These are phyloP conservation scores for Eupithecia exiguata DNA, from an alignment of 2,888 invertebrate genomes.

Conservation along the genomic window DNA sequence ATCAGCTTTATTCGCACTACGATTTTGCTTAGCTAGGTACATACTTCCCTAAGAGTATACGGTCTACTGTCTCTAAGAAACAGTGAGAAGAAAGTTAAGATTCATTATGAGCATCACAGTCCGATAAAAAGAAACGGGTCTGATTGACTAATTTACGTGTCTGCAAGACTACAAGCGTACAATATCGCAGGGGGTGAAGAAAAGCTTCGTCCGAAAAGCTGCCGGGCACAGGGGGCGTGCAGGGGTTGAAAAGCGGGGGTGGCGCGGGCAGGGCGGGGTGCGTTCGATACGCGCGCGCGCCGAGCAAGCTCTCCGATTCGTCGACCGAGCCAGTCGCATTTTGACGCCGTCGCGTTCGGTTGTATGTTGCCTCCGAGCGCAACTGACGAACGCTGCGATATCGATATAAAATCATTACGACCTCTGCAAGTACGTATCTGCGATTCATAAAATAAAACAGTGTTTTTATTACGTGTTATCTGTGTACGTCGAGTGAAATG, in stretches of 20 bases:
- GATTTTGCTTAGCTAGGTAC: too few species aligned
- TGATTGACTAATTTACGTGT: conserved; percentile 37
- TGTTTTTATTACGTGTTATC: conserved; percentile 30
- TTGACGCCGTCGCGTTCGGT: conserved; percentile 65
- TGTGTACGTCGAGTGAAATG: conserved; percentile 38
- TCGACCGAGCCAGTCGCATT: conserved; percentile 70
- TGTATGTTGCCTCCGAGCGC: conserved; percentile 59
- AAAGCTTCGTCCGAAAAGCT: conserved; percentile 56
- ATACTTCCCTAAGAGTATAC: too few species aligned
- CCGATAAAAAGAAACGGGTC: conserved; percentile 22
- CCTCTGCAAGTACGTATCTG: conserved; percentile 69
- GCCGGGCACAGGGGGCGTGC: conserved; percentile 58
- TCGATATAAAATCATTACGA: conserved; percentile 65
- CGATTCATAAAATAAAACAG: conserved; percentile 35
- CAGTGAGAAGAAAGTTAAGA: too few species aligned
- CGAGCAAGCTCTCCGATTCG: conserved; percentile 51
- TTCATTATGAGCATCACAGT: background rate
- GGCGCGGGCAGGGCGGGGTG: conserved; percentile 65
- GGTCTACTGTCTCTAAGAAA: too few species aligned
- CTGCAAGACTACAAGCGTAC: conserved; percentile 26
- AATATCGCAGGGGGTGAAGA: conserved; percentile 47
- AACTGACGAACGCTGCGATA: conserved; percentile 74
- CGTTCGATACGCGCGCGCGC: conserved; percentile 83
- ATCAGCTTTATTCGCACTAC: too few species aligned
- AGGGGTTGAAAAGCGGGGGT: conserved; percentile 70